Evolutionary conservation across 2,797 vertebrate genomes (phyloP), one percentile per base, ranked within the genome.

Genomic region (Sibirionetta formosa): DNA sequence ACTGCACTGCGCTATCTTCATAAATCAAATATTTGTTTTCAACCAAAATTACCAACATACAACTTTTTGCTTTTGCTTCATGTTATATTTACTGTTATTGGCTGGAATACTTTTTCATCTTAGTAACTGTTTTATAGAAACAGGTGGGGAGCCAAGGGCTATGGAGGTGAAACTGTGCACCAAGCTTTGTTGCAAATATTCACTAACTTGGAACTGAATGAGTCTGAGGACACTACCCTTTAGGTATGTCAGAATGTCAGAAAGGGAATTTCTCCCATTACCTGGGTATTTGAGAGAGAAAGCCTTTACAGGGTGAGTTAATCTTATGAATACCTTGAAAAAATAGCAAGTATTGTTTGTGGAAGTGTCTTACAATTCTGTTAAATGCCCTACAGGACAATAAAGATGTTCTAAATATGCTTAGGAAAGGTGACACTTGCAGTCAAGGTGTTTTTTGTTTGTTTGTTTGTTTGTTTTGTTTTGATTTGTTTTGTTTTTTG

Each of bases 1-100:
- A 44, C 24, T 86, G 27, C 4, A 23, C 3, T 1, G 0, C 53
- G n/a, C 15, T 31, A 19, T 1, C 3, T 40, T 58, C 15, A 9
- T 20, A n/a, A 68, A 10, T 13, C 68, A 68, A 54, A 33, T 7
- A 3, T 19, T 1, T 6, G 0, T 56, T 50, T 44, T 40, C n/a
- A 56, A 3, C 6, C 4, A 18, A 82, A 17, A 24, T 51, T 85
- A 8, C 24, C n/a, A 61, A 46, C 11, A 29, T 50, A 15, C 0
- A 6, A 4, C 1, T 8, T 78, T 58, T 51, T 78, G 6, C 5
- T 65, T 5, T 50, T 69, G 24, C 13, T 70, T 60, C 29, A 24
- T 51, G 7, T 40, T 10, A 0, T 8, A 2, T 50, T 56, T 8
- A 31, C 38, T 65, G 13, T 18, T 60, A 56, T 12, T 17, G 65